These are phyloP conservation scores for Coturnix japonica DNA, from an alignment of 2,113 vertebrate species.

Conservation along the genomic window DNA sequence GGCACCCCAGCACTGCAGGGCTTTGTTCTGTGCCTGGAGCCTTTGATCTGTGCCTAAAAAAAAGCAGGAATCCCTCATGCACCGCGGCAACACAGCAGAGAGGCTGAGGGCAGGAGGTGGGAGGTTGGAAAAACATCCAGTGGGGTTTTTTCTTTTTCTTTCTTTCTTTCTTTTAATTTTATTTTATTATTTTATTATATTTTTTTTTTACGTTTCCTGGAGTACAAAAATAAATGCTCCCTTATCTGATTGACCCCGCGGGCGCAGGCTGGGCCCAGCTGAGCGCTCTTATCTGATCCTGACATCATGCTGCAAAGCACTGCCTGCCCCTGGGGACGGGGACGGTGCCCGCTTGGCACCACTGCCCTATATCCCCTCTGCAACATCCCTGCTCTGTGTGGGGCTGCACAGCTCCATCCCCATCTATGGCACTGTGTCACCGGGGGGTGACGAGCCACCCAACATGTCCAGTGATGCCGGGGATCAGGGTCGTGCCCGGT, in stretches of 20 bases:
- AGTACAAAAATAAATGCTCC: slow-evolving; percentile 78
- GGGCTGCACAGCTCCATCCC: rapidly evolving
- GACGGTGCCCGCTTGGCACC: slow-evolving; percentile 40
- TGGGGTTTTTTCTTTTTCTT: slow-evolving; percentile 36
- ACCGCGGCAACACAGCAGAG: background rate
- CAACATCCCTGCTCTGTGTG: background rate
- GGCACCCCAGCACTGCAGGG: background rate
- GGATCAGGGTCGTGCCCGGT: background rate
- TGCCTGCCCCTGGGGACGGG: slow-evolving; percentile 57
- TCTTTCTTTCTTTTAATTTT: slow-evolving; percentile 24
- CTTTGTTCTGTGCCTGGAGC: background rate
- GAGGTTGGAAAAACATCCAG: slow-evolving; percentile 37
- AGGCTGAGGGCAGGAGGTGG: background rate
- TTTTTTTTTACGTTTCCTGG: slow-evolving; percentile 64
- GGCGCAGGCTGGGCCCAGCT: slow-evolving; percentile 41
- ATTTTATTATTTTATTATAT: slow-evolving; percentile 13
- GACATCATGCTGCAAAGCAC: slow-evolving; percentile 75
- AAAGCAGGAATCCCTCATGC: background rate
- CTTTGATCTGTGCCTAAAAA: slow-evolving; percentile 21
- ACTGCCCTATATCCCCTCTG: background rate
- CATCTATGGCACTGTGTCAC: background rate
- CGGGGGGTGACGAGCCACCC: background rate
- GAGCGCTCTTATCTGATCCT: slow-evolving; percentile 80
- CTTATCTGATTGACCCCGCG: slow-evolving; percentile 80
- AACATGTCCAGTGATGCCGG: rapidly evolving